Evolutionary conservation across 2,797 vertebrate species (phyloP), one percentile per base, ranked within the genome.

Genomic region (Phrynocephalus forsythii): DNA sequence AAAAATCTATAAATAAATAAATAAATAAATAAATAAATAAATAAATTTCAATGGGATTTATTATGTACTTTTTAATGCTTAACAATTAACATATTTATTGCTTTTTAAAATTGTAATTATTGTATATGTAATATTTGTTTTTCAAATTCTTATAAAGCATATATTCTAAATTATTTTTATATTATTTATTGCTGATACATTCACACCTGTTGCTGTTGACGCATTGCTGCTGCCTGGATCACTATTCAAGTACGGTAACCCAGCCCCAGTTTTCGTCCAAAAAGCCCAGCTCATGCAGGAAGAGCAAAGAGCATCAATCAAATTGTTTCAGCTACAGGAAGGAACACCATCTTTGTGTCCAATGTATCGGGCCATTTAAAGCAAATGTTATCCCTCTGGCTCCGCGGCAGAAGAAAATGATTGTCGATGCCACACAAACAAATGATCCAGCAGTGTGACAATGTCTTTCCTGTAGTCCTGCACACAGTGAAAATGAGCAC

Each of bases 401-500:
- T 81, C 33, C 78, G 38, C 44, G 52, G 50, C 0, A 63, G 82
- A 52, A 72, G 63, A 85, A 3, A 87, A 90, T 85, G 63, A 82
- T 71, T 88, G 84, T 38, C 33, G 44, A 69, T 8, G 79, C 2
- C 8, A 15, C 67, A 75, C 1, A 75, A 67, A 86, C 79, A n/a
- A 60, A 33, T 0, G 0, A 56, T 9, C 56, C 0, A 71, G 15
- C 4, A 15, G 30, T 44, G 82, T 38, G 82, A 78, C 50, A 85
- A 73, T 85, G 24, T 52, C 24, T 72, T 89, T 90, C 75, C 20
- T 81, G 76, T 89, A 86, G 28, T 0, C 0, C 2, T 26, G n/a
- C 56, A 50, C 82, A 78, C 10, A 89, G 1, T 89, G 89, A 66
- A 82, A 66, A 71, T 90, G 92, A 88, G 18, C 60, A 0, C 26